Evolutionary conservation across 2,113 vertebrate species (phyloP).

Genomic region (Tachuris rubrigastra): DNA sequence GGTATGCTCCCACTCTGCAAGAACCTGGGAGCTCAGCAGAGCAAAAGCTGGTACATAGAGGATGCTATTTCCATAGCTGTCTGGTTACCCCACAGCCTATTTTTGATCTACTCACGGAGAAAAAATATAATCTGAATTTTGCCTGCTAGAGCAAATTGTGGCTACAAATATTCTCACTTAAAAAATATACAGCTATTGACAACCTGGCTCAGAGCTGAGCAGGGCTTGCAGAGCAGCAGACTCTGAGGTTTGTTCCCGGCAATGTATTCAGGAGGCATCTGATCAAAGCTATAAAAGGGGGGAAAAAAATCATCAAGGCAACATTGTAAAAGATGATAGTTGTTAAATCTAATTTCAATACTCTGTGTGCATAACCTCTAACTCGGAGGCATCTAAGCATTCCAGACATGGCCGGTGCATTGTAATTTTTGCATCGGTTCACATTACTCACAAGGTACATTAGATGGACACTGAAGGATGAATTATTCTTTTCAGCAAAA

Average conservation of each 20-base stretch:
- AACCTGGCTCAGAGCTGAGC: not conserved
- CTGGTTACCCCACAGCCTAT: not conserved
- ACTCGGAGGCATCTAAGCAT: slow-evolving; percentile 39
- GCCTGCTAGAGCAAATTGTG: slow-evolving; percentile 35
- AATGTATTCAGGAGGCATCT: slow-evolving; percentile 51
- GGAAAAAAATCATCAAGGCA: slow-evolving; percentile 38
- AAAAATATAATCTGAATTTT: not conserved
- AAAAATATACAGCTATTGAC: not conserved
- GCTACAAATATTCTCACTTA: slow-evolving; percentile 28
- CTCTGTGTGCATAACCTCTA: slow-evolving; percentile 68
- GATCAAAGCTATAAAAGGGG: slow-evolving; percentile 52
- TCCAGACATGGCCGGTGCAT: not conserved
- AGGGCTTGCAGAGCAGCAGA: slow-evolving; percentile 15
- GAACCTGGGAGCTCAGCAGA: not conserved
- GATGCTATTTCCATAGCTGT: not conserved
- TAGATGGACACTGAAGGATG: slow-evolving; percentile 58
- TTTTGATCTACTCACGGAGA: not conserved
- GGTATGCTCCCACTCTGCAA: not conserved
- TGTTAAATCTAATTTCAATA: slow-evolving; percentile 67
- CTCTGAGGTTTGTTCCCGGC: not conserved
- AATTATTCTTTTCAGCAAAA: slow-evolving; percentile 69
- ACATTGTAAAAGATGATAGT: slow-evolving; percentile 65
- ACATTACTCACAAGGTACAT: slow-evolving; percentile 44
- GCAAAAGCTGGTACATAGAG: not conserved
- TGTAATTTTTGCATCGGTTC: slow-evolving; percentile 60